Evolutionary conservation across 2,113 vertebrate species (phyloP), one percentile per base, ranked within the genome.

Genomic region (Manacus vitellinus): DNA sequence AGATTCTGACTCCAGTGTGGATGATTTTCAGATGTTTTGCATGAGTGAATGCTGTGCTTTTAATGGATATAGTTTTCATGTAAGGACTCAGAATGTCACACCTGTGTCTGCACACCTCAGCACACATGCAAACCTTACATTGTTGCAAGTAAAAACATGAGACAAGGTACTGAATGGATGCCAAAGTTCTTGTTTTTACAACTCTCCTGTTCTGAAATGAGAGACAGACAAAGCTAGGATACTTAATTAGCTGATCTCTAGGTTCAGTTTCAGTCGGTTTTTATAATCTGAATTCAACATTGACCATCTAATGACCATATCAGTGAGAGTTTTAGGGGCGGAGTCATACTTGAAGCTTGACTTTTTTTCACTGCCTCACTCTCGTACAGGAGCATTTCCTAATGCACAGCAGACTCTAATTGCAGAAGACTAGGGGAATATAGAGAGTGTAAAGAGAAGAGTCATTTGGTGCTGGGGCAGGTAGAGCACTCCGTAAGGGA

Each of bases 121-220:
- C 56, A n/a, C 31, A 56, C n/a, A 6, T 37, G 33, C 49, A 91
- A 66, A 27, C 30, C 59, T 66, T 67, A 67, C 8, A 6, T 22
- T 61, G 31, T 76, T 85, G 62, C 54, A 94, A 79, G 59, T 97
- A 28, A 77, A 96, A 95, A 92, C 55, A 41, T 52, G 82, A 94
- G 59, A 65, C 35, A 85, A 89, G 39, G 23, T 84, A 25, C 25
- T 95, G 71, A 94, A 51, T 27, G 30, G 37, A 70, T 73, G 49
- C 22, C 74, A 70, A 41, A 52, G 18, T 79, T 82, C 46, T 61
- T 79, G 44, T 33, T 91, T 94, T 85, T n/a, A 82, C 37, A 66
- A 9, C 28, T 79, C 9, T 31, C 9, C n/a, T 89, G 24, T 66
- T 92, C 68, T 0, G 8, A 71, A 91, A 68, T 35, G 7, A 74